Conservation (phyloP, 2,888 invertebrate species). For the Sphecodes monilicornis region DNA sequence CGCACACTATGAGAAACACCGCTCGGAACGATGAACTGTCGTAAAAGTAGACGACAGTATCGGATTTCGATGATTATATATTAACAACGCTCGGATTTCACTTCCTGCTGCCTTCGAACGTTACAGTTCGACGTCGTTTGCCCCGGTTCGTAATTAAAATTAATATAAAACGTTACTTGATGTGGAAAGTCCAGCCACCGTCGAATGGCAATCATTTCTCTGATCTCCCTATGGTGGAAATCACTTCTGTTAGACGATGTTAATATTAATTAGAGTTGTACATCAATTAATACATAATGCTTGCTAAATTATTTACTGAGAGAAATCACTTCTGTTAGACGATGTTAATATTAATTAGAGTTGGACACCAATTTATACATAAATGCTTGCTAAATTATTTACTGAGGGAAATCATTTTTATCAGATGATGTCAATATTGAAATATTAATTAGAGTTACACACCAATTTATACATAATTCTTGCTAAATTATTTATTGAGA, state of each 20-base stretch:
- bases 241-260: not conserved
- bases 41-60: not conserved
- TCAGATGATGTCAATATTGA: not conserved
- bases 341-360: not conserved
- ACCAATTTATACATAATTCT: no score
- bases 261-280: not conserved
- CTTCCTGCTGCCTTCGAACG: not conserved
- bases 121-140: not conserved
- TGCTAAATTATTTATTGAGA: no score
- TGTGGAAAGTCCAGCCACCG: not conserved
- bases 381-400: no score
- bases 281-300: no score
- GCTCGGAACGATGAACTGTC: not conserved
- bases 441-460: not conserved
- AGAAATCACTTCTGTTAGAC: not conserved
- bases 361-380: no score
- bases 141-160: not conserved
- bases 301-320: no score
- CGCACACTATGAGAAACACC: conserved; percentile 7
- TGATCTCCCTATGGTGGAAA: not conserved
- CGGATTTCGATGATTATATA: conserved; percentile 2
- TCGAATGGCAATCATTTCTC: not conserved
- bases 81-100: not conserved
- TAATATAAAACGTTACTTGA: not conserved
- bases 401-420: not conserved